Percentiles rank a stretch among this genome's conserved stretches.
Evolutionary conservation across 2,888 invertebrate genomes (phyloP).

Genomic region (Clitarchus hookeri): DNA sequence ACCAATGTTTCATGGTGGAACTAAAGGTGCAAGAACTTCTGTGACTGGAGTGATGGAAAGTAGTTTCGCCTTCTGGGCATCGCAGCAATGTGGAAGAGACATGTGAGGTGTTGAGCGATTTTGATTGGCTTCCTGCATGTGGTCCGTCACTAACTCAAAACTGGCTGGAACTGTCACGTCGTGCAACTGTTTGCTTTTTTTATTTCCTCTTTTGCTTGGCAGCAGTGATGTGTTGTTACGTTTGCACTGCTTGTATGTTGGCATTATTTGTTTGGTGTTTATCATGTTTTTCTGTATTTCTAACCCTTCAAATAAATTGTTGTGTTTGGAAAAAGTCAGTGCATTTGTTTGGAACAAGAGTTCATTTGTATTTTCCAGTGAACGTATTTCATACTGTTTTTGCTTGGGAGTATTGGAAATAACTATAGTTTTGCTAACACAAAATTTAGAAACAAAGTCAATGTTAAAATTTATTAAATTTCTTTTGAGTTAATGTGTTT

Average conservation of each 20-base stretch:
- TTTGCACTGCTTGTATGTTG: constrained; percentile 7
- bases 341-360: not conserved
- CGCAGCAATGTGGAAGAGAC: not conserved
- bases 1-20: not conserved
- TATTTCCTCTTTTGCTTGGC: constrained; percentile 6
- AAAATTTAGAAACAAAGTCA: not conserved
- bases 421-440: not conserved
- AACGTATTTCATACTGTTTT: not conserved
- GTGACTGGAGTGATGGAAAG: constrained; percentile 5
- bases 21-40: constrained; percentile 7
- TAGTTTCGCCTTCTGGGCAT: not conserved
- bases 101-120: constrained; percentile 11
- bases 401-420: not conserved
- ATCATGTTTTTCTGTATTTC: not conserved
- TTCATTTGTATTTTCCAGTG: constrained; percentile 1
- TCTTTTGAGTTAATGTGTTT: not conserved
- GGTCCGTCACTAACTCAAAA: not conserved
- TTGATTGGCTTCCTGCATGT: constrained; percentile 14
- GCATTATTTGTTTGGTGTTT: constrained; percentile 1
- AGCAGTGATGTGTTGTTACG: not conserved
- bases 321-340: constrained; percentile 14
- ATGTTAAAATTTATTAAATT: not conserved
- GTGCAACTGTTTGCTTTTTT: constrained; percentile 3
- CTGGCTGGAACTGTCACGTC: not conserved
- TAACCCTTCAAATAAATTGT: not conserved